phyloP scores from a whole-genome alignment of 2,888 invertebrate genomes.

The Crocallis elinguaria region DNA sequence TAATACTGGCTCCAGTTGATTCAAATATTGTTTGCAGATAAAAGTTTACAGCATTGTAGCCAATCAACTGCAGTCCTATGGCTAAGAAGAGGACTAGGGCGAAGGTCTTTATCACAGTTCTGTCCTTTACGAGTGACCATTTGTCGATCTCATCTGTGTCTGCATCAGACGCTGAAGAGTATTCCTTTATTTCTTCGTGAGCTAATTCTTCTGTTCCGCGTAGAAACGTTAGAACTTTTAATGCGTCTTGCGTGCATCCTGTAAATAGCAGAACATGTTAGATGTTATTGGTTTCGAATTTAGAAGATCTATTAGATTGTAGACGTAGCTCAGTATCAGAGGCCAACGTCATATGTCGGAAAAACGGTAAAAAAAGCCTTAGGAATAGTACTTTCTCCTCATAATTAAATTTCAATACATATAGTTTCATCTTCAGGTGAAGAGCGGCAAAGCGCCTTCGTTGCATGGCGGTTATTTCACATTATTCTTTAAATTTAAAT shows the following conservation, averaged over 20 bases:
- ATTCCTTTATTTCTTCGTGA: conserved; percentile 52
- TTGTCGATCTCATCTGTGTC: neutral
- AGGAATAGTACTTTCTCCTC: too few species aligned
- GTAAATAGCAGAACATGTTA: too few species aligned
- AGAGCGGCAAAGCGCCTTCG: too few species aligned
- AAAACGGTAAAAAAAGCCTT: too few species aligned
- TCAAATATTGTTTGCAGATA: conserved; percentile 63
- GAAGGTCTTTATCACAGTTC: conserved; percentile 48
- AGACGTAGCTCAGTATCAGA: too few species aligned
- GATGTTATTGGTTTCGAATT: too few species aligned
- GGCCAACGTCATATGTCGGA: too few species aligned
- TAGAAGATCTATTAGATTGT: too few species aligned
- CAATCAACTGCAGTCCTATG: conserved; percentile 44
- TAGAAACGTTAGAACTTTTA: conserved; percentile 53
- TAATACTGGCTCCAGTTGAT: conserved; percentile 57
- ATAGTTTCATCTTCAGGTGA: too few species aligned
- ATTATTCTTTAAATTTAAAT: too few species aligned
- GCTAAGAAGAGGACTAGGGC: conserved; percentile 33
- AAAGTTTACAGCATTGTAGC: conserved; percentile 59
- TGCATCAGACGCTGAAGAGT: neutral
- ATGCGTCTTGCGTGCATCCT: conserved; percentile 58
- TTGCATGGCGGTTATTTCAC: too few species aligned
- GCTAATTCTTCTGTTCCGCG: conserved; percentile 58
- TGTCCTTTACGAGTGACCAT: conserved; percentile 38
- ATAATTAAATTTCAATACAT: too few species aligned